Evolutionary conservation across 2,797 vertebrate genomes (phyloP).

Genomic region (Cygnus olor): DNA sequence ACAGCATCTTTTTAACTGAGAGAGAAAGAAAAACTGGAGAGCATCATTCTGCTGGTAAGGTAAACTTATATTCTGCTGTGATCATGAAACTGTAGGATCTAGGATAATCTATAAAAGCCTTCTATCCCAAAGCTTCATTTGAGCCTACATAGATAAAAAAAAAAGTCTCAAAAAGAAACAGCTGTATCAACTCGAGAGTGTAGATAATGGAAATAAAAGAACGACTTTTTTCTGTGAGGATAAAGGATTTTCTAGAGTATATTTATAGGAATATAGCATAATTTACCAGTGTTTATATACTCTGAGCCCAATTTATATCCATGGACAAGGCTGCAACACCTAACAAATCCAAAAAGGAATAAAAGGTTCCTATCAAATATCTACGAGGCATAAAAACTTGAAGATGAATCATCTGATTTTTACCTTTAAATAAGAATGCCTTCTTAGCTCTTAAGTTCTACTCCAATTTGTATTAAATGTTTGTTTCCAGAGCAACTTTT

Average conservation of each 20-base stretch:
- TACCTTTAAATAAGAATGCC: neutral
- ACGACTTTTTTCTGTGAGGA: neutral
- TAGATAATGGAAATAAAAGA: neutral
- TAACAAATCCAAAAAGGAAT: constrained; percentile 11
- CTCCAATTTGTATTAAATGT: neutral
- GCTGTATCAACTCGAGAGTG: constrained; percentile 35
- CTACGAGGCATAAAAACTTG: neutral
- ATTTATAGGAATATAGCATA: neutral
- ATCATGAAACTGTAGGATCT: neutral
- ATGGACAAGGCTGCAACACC: constrained; percentile 18
- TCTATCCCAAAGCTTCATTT: neutral
- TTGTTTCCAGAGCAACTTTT: constrained; percentile 26
- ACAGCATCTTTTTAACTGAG: neutral
- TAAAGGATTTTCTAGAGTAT: constrained; percentile 24
- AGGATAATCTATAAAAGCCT: constrained; percentile 10
- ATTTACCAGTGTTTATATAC: neutral
- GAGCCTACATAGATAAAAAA: neutral
- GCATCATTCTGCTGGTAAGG: neutral
- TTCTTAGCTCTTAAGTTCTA: constrained; percentile 1
- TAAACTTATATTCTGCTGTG: neutral
- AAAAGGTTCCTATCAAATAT: constrained; percentile 33
- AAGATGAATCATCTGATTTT: constrained; percentile 32
- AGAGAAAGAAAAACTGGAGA: neutral
- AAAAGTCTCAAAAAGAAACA: constrained; percentile 20
- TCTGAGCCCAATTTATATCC: constrained; percentile 7